A percentile compares a stretch with the other conserved stretches of the same genome.
These are phyloP conservation scores for Trachemys scripta DNA, from an alignment of 2,113 vertebrate species.

Conservation along the genomic window DNA sequence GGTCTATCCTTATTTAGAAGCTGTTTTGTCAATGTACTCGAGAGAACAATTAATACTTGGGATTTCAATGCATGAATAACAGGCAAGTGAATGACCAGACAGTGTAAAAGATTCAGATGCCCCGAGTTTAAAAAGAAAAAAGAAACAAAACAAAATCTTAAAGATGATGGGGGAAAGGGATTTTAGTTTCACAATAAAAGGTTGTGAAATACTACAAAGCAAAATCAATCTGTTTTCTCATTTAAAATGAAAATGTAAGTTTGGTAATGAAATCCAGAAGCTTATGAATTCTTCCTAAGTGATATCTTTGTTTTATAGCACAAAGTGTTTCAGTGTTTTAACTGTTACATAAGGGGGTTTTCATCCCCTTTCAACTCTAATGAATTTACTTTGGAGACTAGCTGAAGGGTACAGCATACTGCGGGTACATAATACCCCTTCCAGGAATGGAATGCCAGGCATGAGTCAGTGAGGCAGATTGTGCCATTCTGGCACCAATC, in stretches of 20 bases:
- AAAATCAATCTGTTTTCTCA: slow-evolving; percentile 54
- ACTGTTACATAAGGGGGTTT: not conserved
- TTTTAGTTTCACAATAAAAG: slow-evolving; percentile 62
- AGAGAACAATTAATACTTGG: slow-evolving; percentile 78
- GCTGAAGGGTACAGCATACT: slow-evolving; percentile 25
- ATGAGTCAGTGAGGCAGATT: slow-evolving; percentile 59
- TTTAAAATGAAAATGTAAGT: slow-evolving; percentile 71
- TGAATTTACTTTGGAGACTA: slow-evolving; percentile 47
- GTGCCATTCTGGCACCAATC: slow-evolving; percentile 63
- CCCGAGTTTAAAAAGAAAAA: slow-evolving; percentile 33
- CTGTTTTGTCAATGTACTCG: slow-evolving; percentile 77
- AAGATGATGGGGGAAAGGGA: not conserved
- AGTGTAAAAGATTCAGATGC: slow-evolving; percentile 57
- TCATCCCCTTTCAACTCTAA: slow-evolving; percentile 15
- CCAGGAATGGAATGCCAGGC: slow-evolving; percentile 21
- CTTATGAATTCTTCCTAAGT: slow-evolving; percentile 45
- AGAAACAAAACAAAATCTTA: slow-evolving; percentile 65
- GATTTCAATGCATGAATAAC: slow-evolving; percentile 75
- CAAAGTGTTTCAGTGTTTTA: slow-evolving; percentile 63
- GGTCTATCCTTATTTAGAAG: slow-evolving; percentile 78
- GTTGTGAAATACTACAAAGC: slow-evolving; percentile 63
- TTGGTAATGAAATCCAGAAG: slow-evolving; percentile 74
- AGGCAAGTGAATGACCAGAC: slow-evolving; percentile 64
- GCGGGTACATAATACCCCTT: slow-evolving; percentile 48
- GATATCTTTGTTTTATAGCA: slow-evolving; percentile 39